phyloP scores from a whole-genome alignment of 2,113 vertebrate genomes.

The Furnarius figulus region DNA sequence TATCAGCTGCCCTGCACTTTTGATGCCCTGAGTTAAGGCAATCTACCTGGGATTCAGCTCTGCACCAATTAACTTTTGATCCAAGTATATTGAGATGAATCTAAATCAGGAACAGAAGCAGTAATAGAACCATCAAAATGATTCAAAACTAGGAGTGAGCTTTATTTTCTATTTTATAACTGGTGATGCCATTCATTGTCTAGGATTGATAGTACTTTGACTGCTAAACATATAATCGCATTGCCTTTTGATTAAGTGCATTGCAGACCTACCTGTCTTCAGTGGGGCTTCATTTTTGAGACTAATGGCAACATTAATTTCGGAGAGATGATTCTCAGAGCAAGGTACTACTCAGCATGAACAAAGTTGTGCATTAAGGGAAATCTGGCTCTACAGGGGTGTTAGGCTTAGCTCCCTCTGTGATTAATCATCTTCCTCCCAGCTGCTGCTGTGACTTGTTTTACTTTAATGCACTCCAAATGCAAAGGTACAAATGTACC shows the following conservation, averaged over 20 bases:
- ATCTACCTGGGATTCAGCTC: background rate
- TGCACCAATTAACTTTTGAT: background rate
- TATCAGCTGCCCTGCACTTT: background rate
- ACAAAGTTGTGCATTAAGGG: slow-evolving; percentile 1
- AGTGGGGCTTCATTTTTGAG: background rate
- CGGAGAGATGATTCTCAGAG: background rate
- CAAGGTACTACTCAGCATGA: slow-evolving; percentile 23
- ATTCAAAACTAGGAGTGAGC: background rate
- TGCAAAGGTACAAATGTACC: slow-evolving; percentile 19
- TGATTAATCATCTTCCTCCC: slow-evolving; percentile 42
- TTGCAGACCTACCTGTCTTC: background rate
- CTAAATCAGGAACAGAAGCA: background rate
- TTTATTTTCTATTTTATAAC: background rate
- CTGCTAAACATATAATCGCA: background rate
- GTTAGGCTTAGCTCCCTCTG: slow-evolving; percentile 10
- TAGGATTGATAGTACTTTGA: background rate
- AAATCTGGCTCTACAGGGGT: background rate
- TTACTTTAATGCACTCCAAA: background rate
- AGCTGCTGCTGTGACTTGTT: slow-evolving; percentile 10
- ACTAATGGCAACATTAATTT: slow-evolving; percentile 25
- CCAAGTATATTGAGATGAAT: background rate
- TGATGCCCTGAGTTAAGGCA: background rate
- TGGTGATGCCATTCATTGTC: background rate
- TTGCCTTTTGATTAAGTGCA: slow-evolving; percentile 2
- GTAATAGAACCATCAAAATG: background rate